Conservation (phyloP, 2,888 invertebrate species). For the Ligdia adustata region DNA sequence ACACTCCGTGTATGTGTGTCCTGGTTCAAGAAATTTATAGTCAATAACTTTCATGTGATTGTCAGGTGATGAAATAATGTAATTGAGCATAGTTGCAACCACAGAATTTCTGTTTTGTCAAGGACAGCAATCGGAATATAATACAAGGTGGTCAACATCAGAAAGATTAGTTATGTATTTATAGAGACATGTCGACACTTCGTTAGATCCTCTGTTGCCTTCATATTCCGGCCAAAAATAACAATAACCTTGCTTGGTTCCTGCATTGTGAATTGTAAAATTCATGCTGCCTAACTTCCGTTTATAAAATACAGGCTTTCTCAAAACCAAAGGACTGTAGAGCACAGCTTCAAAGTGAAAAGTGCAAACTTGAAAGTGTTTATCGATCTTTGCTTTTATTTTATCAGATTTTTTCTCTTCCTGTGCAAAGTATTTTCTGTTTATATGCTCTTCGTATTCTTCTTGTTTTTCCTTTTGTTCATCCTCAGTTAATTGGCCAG, state of each 20-base stretch:
- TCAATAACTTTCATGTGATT: conserved; percentile 10
- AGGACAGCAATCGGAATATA: conserved; percentile 25
- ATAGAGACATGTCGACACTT: conserved; percentile 2
- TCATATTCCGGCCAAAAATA: conserved; percentile 31
- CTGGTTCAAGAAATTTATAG: conserved; percentile 18
- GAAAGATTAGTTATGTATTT: background rate
- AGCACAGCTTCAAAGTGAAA: conserved; percentile 31
- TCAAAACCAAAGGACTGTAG: conserved; percentile 22
- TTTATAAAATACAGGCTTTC: conserved; percentile 22
- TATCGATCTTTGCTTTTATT: conserved; percentile 24
- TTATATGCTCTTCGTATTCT: conserved; percentile 28
- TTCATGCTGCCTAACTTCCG: conserved; percentile 26
- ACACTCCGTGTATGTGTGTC: conserved; percentile 18
- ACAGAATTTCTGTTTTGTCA: conserved; percentile 24
- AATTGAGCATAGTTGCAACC: conserved; percentile 16
- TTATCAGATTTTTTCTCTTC: conserved; percentile 29
- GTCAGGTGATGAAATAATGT: conserved; percentile 8
- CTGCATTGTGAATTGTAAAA: conserved; percentile 12
- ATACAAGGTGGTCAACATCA: conserved; percentile 18
- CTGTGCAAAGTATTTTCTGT: conserved; percentile 17
- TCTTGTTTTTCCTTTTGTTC: conserved; percentile 29
- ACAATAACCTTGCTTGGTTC: conserved; percentile 30
- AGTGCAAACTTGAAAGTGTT: conserved; percentile 28
- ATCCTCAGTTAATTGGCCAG: conserved; percentile 27
- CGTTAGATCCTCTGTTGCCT: conserved; percentile 24